Evolutionary conservation across 2,113 vertebrate genomes (phyloP).

Genomic region (Myiozetetes cayanensis): DNA sequence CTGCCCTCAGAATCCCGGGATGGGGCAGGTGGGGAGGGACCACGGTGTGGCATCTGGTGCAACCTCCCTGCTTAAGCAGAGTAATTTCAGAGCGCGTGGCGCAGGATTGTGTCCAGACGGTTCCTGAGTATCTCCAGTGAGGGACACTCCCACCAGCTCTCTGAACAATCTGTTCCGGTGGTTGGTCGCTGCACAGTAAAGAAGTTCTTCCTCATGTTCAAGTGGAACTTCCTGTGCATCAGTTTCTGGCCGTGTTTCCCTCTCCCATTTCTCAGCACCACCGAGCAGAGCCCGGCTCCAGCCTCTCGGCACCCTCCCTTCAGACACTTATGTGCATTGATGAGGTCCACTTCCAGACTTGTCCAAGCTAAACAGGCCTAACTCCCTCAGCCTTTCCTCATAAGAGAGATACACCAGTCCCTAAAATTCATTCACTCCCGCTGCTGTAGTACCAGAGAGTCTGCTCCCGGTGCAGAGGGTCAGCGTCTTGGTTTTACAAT

Average conservation of each 20-base stretch:
- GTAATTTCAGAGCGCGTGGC: rapidly evolving
- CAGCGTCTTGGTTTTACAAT: rapidly evolving
- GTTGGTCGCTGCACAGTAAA: not conserved
- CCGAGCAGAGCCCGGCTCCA: not conserved
- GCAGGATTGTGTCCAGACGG: not conserved
- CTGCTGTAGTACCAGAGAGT: not conserved
- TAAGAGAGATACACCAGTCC: too few relatives aligned
- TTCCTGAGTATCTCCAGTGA: too few relatives aligned
- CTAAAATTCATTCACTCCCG: not conserved
- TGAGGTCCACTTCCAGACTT: too few relatives aligned
- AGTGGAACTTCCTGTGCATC: not conserved
- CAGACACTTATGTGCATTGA: rapidly evolving
- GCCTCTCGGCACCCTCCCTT: not conserved
- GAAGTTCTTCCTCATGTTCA: not conserved
- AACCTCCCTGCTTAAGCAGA: rapidly evolving
- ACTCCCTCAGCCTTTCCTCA: not conserved
- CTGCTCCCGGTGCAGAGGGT: rapidly evolving
- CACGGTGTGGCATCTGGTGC: rapidly evolving
- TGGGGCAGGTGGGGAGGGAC: too few relatives aligned
- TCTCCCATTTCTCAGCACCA: not conserved
- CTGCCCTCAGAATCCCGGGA: not conserved
- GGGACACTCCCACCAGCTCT: not conserved
- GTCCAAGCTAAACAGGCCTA: not conserved
- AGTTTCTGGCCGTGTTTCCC: rapidly evolving
- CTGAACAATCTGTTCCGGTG: rapidly evolving